Evolutionary conservation across 2,888 invertebrate species (phyloP), one percentile per base, ranked within the genome.

Genomic region (Chrysotoxum bicinctum): DNA sequence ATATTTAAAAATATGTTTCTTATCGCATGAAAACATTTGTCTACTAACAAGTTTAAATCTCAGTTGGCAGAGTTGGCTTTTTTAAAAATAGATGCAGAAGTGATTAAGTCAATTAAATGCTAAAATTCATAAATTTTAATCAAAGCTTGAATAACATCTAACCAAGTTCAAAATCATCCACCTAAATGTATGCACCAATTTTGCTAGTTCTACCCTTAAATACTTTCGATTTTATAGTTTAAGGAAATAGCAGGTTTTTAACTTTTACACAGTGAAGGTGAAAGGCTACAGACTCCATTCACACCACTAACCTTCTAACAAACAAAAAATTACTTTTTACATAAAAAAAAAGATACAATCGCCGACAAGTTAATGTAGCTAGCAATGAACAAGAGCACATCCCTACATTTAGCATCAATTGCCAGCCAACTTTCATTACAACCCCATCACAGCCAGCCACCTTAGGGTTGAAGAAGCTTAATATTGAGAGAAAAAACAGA

Each of bases 321-420:
- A 10, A 48, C 21, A 26, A 10, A 26, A 37, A 32, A 35, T 0
- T 19, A 21, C 6, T 23, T 4, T 5, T 56, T 21, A 21, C 45
- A 32, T 14, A 66, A 32, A 48, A 66, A 19, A 19, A 64, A 32
- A 45, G 30, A 66, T 50, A 23, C n/a, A 21, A 66, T 32, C 64
- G 19, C 23, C 66, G 50, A 10, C 14, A 10, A 52, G 52, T 62
- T 64, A 43, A 74, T 62, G 62, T 54, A n/a, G 19, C 48, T 72
- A 50, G 19, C 35, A 72, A 40, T 37, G 37, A 72, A 62, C 54
- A n/a, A 66, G n/a, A n/a, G 30, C 12, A 1, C 7, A 21, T 6
- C 7, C 35, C 64, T 54, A 52, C 54, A 43, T 54, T 64, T 54
- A 74, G 40, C 64, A 16, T 43, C 43, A 54, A 54, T 16, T 50